These are phyloP conservation scores for Drosophila algonquin DNA, from an alignment of 2,888 invertebrate genomes.

Conservation along the genomic window DNA sequence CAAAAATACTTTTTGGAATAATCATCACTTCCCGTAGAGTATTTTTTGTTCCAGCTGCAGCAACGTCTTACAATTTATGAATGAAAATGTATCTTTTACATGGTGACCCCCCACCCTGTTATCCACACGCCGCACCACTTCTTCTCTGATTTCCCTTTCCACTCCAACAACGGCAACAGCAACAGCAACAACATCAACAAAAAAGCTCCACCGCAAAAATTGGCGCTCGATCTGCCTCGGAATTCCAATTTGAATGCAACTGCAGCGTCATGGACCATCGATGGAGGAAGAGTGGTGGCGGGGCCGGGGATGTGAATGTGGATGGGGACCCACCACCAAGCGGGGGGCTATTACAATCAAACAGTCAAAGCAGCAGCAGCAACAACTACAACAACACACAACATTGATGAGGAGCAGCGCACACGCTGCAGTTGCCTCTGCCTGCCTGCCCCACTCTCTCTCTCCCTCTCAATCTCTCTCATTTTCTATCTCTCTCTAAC, in stretches of 20 bases:
- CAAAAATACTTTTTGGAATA: neutral
- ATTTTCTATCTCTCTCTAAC: constrained; percentile 15
- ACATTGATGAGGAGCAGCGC: constrained; percentile 57
- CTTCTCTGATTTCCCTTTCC: constrained; percentile 7
- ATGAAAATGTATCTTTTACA: constrained; percentile 42
- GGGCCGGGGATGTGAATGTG: constrained; percentile 37
- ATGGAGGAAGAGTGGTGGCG: constrained; percentile 2
- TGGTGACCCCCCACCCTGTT: neutral
- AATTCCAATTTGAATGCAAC: constrained; percentile 65
- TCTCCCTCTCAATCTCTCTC: neutral
- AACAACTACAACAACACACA: constrained; percentile 40
- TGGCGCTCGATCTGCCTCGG: constrained; percentile 62
- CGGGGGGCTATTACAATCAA: constrained; percentile 75
- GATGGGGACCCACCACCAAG: constrained; percentile 70
- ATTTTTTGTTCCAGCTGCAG: neutral
- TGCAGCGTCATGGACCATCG: constrained; percentile 60
- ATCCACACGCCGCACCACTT: neutral
- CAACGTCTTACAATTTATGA: constrained; percentile 43
- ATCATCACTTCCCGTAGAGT: neutral
- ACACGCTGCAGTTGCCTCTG: constrained; percentile 37
- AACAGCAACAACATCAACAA: constrained; percentile 16
- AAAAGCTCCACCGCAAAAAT: constrained; percentile 56
- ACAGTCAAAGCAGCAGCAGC: constrained; percentile 40
- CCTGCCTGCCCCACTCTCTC: neutral
- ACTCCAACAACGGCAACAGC: neutral